Base-by-base conservation (phyloP, 2,888 invertebrate species). In the Schrankia costaestrigalis region DNA sequence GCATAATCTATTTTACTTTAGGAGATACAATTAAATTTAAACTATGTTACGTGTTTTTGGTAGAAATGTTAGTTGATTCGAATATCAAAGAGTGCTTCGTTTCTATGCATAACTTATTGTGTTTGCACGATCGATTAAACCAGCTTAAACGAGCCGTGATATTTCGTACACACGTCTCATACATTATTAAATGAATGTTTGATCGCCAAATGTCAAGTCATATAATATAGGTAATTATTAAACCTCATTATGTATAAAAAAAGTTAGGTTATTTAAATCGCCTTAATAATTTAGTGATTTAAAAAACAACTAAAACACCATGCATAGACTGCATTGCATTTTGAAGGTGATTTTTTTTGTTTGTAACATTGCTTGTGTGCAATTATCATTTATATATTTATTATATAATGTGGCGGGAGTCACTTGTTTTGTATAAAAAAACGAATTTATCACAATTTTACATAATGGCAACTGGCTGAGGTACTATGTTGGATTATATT, bases 311-410 rank as follows among this genome's bases (percentile, higher is more conserved):
- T 70, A 72, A 72, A 66, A 81, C 81, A 82, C 78, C 81, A 61
- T 78, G 81, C 78, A 75, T 73, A 82, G 83, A 83, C 82, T 84
- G 84, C 70, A 65, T 74, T 71, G 85, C 84, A 84, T 84, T 85
- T 84, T 73, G 63, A 71, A 65, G 78, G 79, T 80, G 80, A 70
- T 70, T 70, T 54, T 46, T 71, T 71, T 64, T 51, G 39, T 66
- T 59, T 47, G 37, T 59, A 65, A 59, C 47, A 58, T 63, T 65
- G 70, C 68, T 63, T 56, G 47, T 55, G 56, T 74, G 73, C 73
- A 72, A 72, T 67, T 60, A 66, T 51, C 63, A 63, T 66, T 58
- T 63, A 58, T 56, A 56, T 56, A 53, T 47, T 46, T 48, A 50
- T 50, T 46, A 45, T 61, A 47, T 58, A 54, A 39, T 36, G 39